Base-by-base conservation (phyloP, 2,113 vertebrate genomes). In the Pomatorhinus ruficollis region DNA sequence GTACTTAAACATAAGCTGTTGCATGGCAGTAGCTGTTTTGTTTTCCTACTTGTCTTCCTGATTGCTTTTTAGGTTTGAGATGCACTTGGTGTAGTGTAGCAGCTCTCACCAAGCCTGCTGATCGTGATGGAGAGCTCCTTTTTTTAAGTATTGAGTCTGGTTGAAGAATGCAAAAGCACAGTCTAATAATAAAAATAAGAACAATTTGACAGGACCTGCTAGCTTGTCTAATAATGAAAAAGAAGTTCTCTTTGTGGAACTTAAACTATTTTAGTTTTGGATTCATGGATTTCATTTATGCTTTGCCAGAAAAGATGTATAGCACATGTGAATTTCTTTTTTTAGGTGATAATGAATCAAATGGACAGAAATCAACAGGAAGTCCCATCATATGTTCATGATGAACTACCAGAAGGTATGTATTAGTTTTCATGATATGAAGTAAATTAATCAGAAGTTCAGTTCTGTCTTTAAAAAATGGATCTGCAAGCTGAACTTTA, bases 341-440 rank as follows among this genome's bases (percentile, higher is more conserved):
- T 97, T 90, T 89, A 98, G 97, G 97, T 81, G 91, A 98, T 97
- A 97, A 99, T 99, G 99, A 99, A 99, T 97, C 98, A 99, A 98
- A 97, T 75, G 3, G 99, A 99, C 95, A 98, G 98, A 97, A 98
- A 97, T 89, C 98, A 98, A 87, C 98, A 98, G 83, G 99, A 99
- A 81, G 93, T 98, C 65, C 98, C 99, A 89, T 97, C 98, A 68
- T 99, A 98, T 86, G 97, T 99, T 89, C 98, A 97, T 40, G 98
- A 99, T 91, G 99, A 99, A 63, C 98, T 98, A 84, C 97, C 96
- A 94, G 97, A 98, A 97, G 98, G 99, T 99, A 98, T 82, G 93
- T 97, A 45, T 83, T 66, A 7, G 10, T 83, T 89, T 70, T 64
- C 35, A 21, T 89, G 25, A 27, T 74, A 20, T 3, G 7, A 78